These are phyloP conservation scores for Cyanoramphus novaezelandiae DNA, from an alignment of 2,113 vertebrate genomes.

Conservation along the genomic window DNA sequence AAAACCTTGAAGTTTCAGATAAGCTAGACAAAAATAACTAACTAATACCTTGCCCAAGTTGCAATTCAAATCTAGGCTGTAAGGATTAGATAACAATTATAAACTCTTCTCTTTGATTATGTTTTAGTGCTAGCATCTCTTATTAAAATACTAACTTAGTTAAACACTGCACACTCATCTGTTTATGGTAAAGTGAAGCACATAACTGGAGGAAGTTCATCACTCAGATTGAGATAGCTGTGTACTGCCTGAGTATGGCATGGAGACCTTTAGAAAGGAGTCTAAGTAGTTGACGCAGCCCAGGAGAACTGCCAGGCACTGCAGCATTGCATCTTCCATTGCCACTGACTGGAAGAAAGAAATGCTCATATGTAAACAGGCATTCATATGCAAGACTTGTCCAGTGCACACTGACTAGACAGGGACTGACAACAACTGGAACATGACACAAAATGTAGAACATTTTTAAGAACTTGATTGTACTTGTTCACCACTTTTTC, in stretches of 20 bases:
- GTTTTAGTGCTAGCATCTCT: not conserved
- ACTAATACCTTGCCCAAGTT: not conserved
- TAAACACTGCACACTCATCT: conserved; percentile 55
- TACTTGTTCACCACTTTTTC: not conserved
- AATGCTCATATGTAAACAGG: conserved; percentile 48
- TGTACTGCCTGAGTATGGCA: conserved; percentile 42
- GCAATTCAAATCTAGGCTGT: not conserved
- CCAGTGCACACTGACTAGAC: conserved; percentile 41
- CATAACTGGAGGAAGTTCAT: conserved; percentile 47
- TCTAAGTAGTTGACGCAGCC: conserved; percentile 69
- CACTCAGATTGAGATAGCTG: conserved; percentile 61
- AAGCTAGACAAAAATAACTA: not conserved
- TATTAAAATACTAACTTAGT: not conserved
- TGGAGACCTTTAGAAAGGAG: conserved; percentile 72
- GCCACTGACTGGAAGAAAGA: conserved; percentile 72
- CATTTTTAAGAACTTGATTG: not conserved
- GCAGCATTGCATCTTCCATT: conserved; percentile 67
- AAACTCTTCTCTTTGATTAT: not conserved
- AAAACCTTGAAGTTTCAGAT: not conserved
- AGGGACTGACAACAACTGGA: conserved; percentile 14
- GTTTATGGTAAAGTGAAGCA: conserved; percentile 41
- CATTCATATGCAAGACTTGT: not conserved
- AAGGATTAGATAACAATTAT: not conserved
- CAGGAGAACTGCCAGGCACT: conserved; percentile 71
- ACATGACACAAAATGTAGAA: conserved; percentile 16